phyloP scores from a whole-genome alignment of 2,888 invertebrate species.

The Morpho achilles region DNA sequence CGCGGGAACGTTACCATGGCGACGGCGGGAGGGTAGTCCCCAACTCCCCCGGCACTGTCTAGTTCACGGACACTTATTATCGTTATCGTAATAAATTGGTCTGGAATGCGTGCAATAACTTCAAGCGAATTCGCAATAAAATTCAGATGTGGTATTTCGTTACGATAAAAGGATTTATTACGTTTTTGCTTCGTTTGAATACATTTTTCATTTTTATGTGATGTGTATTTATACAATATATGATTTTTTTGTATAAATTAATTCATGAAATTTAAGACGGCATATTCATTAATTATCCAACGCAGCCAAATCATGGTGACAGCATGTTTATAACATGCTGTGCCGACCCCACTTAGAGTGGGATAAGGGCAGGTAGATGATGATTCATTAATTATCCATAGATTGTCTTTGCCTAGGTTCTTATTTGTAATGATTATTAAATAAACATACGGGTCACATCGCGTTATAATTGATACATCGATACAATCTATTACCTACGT shows the following conservation, averaged over 20 bases:
- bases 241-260: background rate
- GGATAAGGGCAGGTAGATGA: no score
- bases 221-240: constrained; percentile 1
- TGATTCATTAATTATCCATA: no score
- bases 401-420: no score
- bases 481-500: no score
- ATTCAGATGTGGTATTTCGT: constrained; percentile 38
- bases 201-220: constrained; percentile 18
- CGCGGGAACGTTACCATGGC: constrained; percentile 59
- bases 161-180: constrained; percentile 31
- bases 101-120: constrained; percentile 68
- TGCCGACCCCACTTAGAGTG: no score
- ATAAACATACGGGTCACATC: no score
- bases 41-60: constrained; percentile 54
- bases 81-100: constrained; percentile 75
- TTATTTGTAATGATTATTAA: no score
- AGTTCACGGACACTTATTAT: constrained; percentile 74
- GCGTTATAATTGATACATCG: no score
- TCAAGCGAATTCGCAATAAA: constrained; percentile 59
- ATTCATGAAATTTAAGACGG: no score
- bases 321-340: no score
- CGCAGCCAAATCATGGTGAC: no score
- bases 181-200: constrained; percentile 27
- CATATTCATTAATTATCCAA: no score
- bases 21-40: constrained; percentile 40